phyloP scores from a whole-genome alignment of 1,140 invertebrate species.

The Bradynema listronoti region DNA sequence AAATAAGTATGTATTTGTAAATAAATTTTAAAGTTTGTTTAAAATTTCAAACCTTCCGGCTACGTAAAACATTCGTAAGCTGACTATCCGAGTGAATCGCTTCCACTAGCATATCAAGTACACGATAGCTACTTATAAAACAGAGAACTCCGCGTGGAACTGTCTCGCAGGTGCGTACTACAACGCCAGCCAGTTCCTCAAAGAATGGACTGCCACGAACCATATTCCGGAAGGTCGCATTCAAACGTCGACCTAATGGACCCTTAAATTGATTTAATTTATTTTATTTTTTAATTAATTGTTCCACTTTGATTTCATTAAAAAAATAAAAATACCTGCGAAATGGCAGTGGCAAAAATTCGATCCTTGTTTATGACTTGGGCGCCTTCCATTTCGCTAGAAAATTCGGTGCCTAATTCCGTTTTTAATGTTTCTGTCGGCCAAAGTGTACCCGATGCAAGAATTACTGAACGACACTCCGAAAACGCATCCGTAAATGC shows the following conservation, averaged over 20 bases:
- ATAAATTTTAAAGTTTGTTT: background rate
- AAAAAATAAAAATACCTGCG: background rate
- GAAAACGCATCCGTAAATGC: constrained; percentile 61
- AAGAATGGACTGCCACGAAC: constrained; percentile 54
- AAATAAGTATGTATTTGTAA: constrained; percentile 52
- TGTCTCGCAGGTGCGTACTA: constrained; percentile 63
- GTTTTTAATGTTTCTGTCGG: constrained; percentile 69
- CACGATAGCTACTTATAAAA: constrained; percentile 71
- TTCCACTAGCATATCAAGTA: constrained; percentile 31
- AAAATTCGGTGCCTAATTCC: constrained; percentile 68
- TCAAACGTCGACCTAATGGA: constrained; percentile 8
- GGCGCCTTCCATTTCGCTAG: constrained; percentile 65
- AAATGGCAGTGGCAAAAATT: constrained; percentile 38
- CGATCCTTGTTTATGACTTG: constrained; percentile 64
- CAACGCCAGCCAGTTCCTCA: constrained; percentile 68
- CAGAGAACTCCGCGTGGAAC: constrained; percentile 68
- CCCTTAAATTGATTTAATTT: constrained; percentile 11
- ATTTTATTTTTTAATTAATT: no score
- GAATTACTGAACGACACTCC: constrained; percentile 65
- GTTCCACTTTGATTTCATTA: no score
- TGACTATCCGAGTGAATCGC: background rate
- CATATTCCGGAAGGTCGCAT: constrained; percentile 19
- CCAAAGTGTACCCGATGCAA: constrained; percentile 74
- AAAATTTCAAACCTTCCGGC: background rate
- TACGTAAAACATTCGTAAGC: background rate